Percentiles rank a stretch among this genome's conserved stretches.
Conservation (phyloP, 1,140 invertebrate genomes). For the Philotrypesis tridentata region DNA sequence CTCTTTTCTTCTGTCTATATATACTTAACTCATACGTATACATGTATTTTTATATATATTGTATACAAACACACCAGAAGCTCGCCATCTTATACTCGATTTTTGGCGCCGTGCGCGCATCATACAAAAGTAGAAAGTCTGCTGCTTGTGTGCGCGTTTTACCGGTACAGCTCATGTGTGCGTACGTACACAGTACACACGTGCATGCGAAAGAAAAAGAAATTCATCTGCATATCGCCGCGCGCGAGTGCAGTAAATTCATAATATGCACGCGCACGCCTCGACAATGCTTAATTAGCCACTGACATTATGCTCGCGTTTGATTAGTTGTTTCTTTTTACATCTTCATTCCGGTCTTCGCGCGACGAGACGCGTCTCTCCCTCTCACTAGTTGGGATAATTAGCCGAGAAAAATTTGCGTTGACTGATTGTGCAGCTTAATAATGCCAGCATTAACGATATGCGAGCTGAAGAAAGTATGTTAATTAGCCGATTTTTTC, state of each 20-base stretch:
- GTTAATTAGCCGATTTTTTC: background rate
- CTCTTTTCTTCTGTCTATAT: background rate
- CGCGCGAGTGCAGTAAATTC: background rate
- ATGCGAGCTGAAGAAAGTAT: background rate
- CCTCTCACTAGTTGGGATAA: background rate
- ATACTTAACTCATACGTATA: too few relatives aligned
- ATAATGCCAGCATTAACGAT: too few relatives aligned
- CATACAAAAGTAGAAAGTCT: background rate
- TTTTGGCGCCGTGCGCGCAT: too few relatives aligned
- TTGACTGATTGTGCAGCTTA: background rate
- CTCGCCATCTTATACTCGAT: background rate
- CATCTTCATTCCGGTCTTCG: background rate
- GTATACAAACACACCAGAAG: too few relatives aligned
- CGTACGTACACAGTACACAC: background rate
- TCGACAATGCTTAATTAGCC: background rate
- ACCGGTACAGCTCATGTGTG: too few relatives aligned
- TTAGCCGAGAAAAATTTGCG: background rate
- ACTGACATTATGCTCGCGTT: background rate
- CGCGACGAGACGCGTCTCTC: too few relatives aligned
- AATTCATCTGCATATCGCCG: constrained; percentile 1
- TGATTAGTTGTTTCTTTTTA: background rate
- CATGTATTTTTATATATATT: too few relatives aligned
- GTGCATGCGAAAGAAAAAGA: background rate
- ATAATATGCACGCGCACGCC: background rate
- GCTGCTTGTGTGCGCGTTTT: background rate